A percentile compares a stretch with the other conserved stretches of the same genome.
Evolutionary conservation across 2,888 invertebrate species (phyloP).

Genomic region (Bhutanitis thaidina): DNA sequence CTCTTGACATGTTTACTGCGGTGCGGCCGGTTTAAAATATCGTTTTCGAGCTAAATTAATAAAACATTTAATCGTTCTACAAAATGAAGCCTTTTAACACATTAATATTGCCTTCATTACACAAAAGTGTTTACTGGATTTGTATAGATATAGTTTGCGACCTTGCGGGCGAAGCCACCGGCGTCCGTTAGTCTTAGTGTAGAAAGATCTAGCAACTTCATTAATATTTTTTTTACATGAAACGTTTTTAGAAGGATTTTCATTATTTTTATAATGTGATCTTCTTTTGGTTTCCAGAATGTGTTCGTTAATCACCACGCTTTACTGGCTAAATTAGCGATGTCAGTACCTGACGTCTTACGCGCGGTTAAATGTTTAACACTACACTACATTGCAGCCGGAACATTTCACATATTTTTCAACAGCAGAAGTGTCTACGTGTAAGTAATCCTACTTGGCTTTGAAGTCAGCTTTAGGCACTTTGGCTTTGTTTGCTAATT

Average conservation of each 20-base stretch:
- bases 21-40: slow-evolving; percentile 47
- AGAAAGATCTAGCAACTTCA: too few relatives aligned
- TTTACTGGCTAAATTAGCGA: too few relatives aligned
- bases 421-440: slow-evolving; percentile 17
- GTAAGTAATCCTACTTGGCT: slow-evolving; percentile 17
- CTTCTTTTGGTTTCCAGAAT: too few relatives aligned
- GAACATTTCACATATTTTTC: slow-evolving; percentile 20
- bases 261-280: too few relatives aligned
- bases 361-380: slow-evolving; percentile 6
- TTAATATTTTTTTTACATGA: too few relatives aligned
- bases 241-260: too few relatives aligned
- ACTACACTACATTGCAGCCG: slow-evolving; percentile 10
- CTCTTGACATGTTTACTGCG: slow-evolving; percentile 47
- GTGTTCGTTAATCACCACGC: too few relatives aligned
- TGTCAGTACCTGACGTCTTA: too few relatives aligned
- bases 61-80: slow-evolving; percentile 44
- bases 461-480: slow-evolving; percentile 13
- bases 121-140: not conserved
- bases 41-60: slow-evolving; percentile 57
- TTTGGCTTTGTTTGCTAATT: slow-evolving; percentile 17
- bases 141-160: too few relatives aligned
- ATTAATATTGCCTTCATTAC: slow-evolving; percentile 6
- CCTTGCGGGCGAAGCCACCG: too few relatives aligned
- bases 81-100: slow-evolving; percentile 32
- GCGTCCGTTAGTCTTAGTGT: too few relatives aligned